A percentile compares a stretch with the other conserved stretches of the same genome.
Evolutionary conservation across 2,888 invertebrate species (phyloP).

Genomic region (Sicus ferrugineus): DNA sequence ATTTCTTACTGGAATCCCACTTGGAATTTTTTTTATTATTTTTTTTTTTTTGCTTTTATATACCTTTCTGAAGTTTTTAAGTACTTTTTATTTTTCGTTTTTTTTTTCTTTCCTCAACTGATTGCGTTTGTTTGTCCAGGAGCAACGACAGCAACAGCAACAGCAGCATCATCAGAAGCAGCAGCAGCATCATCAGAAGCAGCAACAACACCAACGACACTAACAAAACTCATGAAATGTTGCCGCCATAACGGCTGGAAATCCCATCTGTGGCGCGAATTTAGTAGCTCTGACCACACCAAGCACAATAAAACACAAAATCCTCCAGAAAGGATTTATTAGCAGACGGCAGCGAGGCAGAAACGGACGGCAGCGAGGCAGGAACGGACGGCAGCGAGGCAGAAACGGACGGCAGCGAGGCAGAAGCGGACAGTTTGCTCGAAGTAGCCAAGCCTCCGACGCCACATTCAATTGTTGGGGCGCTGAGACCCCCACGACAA

Average conservation of each 20-base stretch:
- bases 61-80: not conserved
- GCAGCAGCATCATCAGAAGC: too few species aligned
- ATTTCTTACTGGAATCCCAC: not conserved
- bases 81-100: too few species aligned
- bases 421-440: too few species aligned
- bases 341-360: not conserved
- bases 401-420: not conserved
- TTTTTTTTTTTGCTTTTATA: too few species aligned
- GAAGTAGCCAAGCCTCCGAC: too few species aligned
- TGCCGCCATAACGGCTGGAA: constrained; percentile 16
- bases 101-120: not conserved
- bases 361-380: not conserved
- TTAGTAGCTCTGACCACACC: not conserved
- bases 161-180: not conserved
- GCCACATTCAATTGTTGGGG: too few species aligned
- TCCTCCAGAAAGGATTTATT: not conserved
- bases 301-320: constrained; percentile 3
- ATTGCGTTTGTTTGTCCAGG: not conserved
- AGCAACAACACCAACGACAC: not conserved
- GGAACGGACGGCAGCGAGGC: not conserved
- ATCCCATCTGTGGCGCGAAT: not conserved
- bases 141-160: not conserved
- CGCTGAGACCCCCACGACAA: too few species aligned
- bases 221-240: not conserved
- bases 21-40: not conserved